Percentiles rank a stretch among this genome's conserved stretches.
phyloP scores from a whole-genome alignment of 2,888 invertebrate genomes.

The Cataglyphis altisquamis region DNA sequence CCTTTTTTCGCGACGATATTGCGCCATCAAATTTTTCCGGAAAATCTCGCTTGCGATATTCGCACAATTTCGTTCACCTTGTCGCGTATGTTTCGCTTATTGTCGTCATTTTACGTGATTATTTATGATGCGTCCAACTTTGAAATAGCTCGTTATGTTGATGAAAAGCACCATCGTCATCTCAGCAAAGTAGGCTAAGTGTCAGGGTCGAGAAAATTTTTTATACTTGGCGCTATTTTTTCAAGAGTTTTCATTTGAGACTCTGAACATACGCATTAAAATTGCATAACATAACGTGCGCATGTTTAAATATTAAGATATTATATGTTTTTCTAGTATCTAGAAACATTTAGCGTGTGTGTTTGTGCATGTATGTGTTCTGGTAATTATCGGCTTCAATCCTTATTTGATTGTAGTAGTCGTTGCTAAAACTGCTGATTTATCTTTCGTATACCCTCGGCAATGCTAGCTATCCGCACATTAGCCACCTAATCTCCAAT shows the following conservation, averaged over 20 bases:
- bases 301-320: neutral
- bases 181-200: conserved; percentile 12
- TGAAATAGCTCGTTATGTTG: conserved; percentile 35
- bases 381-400: neutral
- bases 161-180: conserved; percentile 36
- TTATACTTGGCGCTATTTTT: neutral
- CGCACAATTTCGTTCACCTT: conserved; percentile 31
- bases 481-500: conserved; percentile 62
- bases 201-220: conserved; percentile 21
- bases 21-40: conserved; percentile 20
- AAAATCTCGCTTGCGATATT: conserved; percentile 32
- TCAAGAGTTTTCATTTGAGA: neutral
- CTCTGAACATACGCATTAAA: neutral
- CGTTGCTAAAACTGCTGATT: conserved; percentile 39
- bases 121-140: conserved; percentile 41
- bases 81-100: neutral
- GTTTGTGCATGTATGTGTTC: neutral
- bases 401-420: neutral
- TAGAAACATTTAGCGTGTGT: neutral
- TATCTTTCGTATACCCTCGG: conserved; percentile 36
- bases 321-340: neutral
- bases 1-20: conserved; percentile 25
- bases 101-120: neutral
- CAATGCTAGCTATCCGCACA: conserved; percentile 36
- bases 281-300: neutral